Evolutionary conservation across 2,888 invertebrate genomes (phyloP).

Genomic region (Drosophila picticornis): DNA sequence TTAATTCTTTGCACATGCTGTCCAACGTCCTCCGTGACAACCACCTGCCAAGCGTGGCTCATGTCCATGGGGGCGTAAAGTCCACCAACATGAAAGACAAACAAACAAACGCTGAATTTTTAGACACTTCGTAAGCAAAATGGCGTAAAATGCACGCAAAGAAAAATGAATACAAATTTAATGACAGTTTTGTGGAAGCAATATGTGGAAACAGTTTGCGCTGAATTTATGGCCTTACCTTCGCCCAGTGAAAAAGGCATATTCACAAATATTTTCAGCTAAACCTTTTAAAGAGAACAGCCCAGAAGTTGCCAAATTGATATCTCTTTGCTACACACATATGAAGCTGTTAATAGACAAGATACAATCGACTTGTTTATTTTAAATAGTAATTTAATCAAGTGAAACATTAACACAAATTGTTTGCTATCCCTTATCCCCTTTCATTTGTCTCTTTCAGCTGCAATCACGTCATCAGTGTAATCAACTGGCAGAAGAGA

Average conservation of each 20-base stretch:
- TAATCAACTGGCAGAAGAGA: conserved; percentile 20
- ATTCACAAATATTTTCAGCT: conserved; percentile 11
- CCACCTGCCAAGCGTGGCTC: conserved; percentile 24
- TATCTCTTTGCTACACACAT: background rate
- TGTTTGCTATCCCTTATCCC: conserved; percentile 10
- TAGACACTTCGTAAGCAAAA: conserved; percentile 73
- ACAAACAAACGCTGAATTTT: conserved; percentile 66
- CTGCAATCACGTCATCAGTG: conserved; percentile 18
- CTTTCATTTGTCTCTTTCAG: conserved; percentile 1
- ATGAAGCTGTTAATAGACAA: conserved; percentile 1
- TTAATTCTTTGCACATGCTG: conserved; percentile 30
- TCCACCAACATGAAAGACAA: conserved; percentile 77
- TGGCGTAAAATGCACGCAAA: conserved; percentile 7
- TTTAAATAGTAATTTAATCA: conserved; percentile 37
- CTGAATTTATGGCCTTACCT: conserved; percentile 19
- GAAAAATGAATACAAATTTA: conserved; percentile 38
- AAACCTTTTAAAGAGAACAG: no score
- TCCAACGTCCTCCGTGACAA: conserved; percentile 1
- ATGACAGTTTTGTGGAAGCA: conserved; percentile 38
- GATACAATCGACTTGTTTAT: background rate
- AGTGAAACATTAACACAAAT: conserved; percentile 13
- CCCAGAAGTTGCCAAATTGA: background rate
- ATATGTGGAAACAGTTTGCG: conserved; percentile 21
- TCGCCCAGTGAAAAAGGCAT: background rate
- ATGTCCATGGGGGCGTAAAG: conserved; percentile 68